Evolutionary conservation across 2,888 invertebrate species (phyloP).

Genomic region (Junonia oenone): DNA sequence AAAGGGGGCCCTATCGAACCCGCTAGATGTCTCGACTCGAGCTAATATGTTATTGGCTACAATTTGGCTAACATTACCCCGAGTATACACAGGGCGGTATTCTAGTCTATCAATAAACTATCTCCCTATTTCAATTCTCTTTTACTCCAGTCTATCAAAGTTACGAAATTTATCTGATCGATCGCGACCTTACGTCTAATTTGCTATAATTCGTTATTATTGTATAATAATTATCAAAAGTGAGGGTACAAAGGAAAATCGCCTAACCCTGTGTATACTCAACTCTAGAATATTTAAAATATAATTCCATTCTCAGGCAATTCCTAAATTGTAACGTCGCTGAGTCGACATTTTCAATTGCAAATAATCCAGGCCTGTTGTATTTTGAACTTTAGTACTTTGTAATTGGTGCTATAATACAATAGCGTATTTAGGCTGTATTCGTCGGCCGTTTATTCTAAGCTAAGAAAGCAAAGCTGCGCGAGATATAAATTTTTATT

Average conservation of each 20-base stretch:
- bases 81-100: conserved; percentile 15
- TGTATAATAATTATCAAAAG: conserved; percentile 32
- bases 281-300: conserved; percentile 15
- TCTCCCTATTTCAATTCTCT: conserved; percentile 16
- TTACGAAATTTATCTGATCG: conserved; percentile 14
- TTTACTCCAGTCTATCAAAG: conserved; percentile 22
- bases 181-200: conserved; percentile 18
- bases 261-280: conserved; percentile 21
- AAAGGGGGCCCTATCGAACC: conserved; percentile 45
- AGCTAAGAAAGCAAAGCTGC: conserved; percentile 26
- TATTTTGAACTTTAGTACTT: conserved; percentile 25
- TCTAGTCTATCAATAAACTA: conserved; percentile 8
- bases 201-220: conserved; percentile 17
- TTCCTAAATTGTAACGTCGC: conserved; percentile 34
- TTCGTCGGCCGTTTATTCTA: conserved; percentile 23
- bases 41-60: conserved; percentile 42
- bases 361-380: conserved; percentile 30
- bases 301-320: conserved; percentile 25
- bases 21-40: conserved; percentile 28
- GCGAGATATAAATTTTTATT: conserved; percentile 10
- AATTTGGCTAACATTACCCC: conserved; percentile 43
- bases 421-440: conserved; percentile 13
- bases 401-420: conserved; percentile 15
- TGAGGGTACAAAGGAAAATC: conserved; percentile 18
- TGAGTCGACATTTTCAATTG: conserved; percentile 30